Percentiles rank a stretch among this genome's conserved stretches.
These are phyloP conservation scores for Gavia stellata DNA, from an alignment of 2,113 vertebrate genomes.

Conservation along the genomic window DNA sequence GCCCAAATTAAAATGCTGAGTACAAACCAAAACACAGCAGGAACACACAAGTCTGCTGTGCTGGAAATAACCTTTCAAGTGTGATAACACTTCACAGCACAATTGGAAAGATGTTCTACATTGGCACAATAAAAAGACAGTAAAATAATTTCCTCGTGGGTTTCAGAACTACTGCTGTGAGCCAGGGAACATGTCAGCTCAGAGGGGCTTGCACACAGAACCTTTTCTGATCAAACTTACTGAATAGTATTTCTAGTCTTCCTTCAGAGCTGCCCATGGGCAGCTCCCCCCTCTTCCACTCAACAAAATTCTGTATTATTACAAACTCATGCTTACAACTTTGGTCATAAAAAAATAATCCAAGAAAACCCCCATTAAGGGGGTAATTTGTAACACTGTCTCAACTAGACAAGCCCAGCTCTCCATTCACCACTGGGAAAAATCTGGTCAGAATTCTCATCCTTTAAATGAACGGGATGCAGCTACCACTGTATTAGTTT, in stretches of 20 bases:
- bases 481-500: rapidly evolving
- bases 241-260: not conserved
- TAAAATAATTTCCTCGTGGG: not conserved
- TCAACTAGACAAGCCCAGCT: not conserved
- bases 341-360: not conserved
- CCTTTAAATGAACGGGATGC: not conserved
- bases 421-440: not conserved
- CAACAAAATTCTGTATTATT: not conserved
- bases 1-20: not conserved
- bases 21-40: not conserved
- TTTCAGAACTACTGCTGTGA: not conserved
- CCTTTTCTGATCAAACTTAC: not conserved
- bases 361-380: not conserved
- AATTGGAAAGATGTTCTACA: not conserved
- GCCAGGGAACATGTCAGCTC: not conserved
- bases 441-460: not conserved
- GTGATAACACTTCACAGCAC: not conserved
- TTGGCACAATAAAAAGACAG: not conserved
- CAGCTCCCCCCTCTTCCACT: not conserved
- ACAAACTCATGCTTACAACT: not conserved
- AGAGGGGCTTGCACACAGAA: not conserved
- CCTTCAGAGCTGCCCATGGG: not conserved
- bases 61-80: not conserved
- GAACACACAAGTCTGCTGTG: not conserved
- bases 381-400: not conserved